Base-by-base conservation (phyloP, 2,113 vertebrate genomes). In the Brachirus orientalis region DNA sequence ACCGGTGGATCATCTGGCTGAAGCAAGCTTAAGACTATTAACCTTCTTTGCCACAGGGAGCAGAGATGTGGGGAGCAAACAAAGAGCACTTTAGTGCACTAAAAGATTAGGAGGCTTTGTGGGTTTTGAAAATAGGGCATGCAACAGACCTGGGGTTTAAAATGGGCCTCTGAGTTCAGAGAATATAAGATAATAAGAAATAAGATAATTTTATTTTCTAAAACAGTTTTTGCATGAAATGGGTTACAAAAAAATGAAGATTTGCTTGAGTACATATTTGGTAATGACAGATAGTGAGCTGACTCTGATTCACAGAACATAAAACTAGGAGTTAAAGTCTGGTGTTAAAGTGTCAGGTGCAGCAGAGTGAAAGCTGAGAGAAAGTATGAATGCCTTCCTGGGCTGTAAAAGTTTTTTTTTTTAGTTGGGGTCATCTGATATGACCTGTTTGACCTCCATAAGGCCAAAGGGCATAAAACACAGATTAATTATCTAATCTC, bases 31-130 rank as follows among this genome's bases (percentile, higher is more conserved):
- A 83, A 86, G 73, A 75, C 65, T 52, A 73, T 78, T 89, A 91
- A 87, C 88, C 89, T 77, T 67, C 77, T 90, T 90, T 88, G 55
- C 54, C 38, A 59, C 50, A 57, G 63, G n/a, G 20, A 69, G 82
- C 66, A 0, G 2, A 76, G 50, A 77, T 83, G 71, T 78, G 46
- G 72, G 61, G 77, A 80, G n/a, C n/a, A n/a, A 88, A 85, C 69
- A 86, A 90, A 79, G 74, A 71, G 74, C 76, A 46, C 66, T 64
- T 62, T 57, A 54, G 71, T 53, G 36, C 35, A 35, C 54, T 5
- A 1, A 68, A 70, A 85, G 85, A 83, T 89, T 81, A 83, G 35
- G 54, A 46, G 64, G 68, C 38, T 83, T 77, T 70, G 57, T 38
- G 66, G 41, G 52, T 66, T 82, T n/a, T 63, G 55, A 55, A 60